Percentiles rank a stretch among this genome's conserved stretches.
phyloP scores from a whole-genome alignment of 2,113 vertebrate species.

The Silurus meridionalis region DNA sequence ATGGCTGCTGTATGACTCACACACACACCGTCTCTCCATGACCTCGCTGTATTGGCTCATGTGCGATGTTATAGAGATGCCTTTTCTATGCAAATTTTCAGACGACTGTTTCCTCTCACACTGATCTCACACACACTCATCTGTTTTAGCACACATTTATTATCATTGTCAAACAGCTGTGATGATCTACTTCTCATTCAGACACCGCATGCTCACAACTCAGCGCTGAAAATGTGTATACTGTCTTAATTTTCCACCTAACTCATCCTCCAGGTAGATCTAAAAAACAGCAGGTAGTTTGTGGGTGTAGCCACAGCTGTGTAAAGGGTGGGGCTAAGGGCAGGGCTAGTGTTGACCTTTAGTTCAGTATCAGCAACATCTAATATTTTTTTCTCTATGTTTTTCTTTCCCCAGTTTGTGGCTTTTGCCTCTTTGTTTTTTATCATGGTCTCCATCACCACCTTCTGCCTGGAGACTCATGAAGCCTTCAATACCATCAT shows the following conservation, averaged over 20 bases:
- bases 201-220: background rate
- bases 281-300: background rate
- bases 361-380: background rate
- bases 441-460: slow-evolving; percentile 98
- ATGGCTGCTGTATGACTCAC: slow-evolving; percentile 40
- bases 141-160: background rate
- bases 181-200: background rate
- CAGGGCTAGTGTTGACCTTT: background rate
- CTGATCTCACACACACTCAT: background rate
- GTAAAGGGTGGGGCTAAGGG: background rate
- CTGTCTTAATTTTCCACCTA: background rate
- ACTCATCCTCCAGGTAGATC: background rate
- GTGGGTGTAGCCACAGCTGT: background rate
- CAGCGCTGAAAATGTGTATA: background rate
- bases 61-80: background rate
- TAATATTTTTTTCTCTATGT: slow-evolving; percentile 12
- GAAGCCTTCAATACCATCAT: slow-evolving; percentile 97
- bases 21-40: background rate
- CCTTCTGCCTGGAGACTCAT: slow-evolving; percentile 97
- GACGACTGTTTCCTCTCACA: background rate
- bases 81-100: slow-evolving; percentile 17
- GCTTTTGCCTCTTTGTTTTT: slow-evolving; percentile 97
- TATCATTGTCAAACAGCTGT: background rate
- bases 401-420: slow-evolving; percentile 82
- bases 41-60: background rate